Base-by-base conservation (phyloP, 2,113 vertebrate species). In the Cercopithecus mona region DNA sequence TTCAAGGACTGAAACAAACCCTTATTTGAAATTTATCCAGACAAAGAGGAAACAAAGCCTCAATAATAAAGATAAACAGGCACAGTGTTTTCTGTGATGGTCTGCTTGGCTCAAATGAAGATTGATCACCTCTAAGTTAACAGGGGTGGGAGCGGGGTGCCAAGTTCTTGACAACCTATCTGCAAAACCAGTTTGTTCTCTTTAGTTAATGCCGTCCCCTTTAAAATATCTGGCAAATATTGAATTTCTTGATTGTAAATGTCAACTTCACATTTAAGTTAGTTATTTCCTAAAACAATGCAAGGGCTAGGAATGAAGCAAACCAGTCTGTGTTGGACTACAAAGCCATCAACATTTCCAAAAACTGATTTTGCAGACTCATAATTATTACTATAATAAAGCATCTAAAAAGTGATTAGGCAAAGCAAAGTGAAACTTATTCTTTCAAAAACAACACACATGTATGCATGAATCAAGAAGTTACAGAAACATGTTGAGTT, bases 41-140 rank as follows among this genome's bases (percentile, higher is more conserved):
- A 97, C 96, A 96, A 82, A 97, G 98, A 98, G 81, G 97, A 98
- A 98, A 98, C 98, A 98, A 98, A 98, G 98, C 97, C 96, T 97
- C 97, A 96, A 87, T 98, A 99, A 99, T 98, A 98, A 98, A 98
- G 98, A 99, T 98, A 99, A 99, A 98, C 98, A 98, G 96, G 98
- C 98, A 93, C 96, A 97, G 97, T 92, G 96, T 97, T 98, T 98
- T 98, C 97, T 61, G 96, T 97, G 98, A 98, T 97, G 98, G 98
- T 98, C 97, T 98, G 98, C 94, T 98, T 98, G 95, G 96, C 96
- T 97, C 84, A 97, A 97, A 98, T 91, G 98, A 98, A 99, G 98
- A 99, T 93, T 97, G 98, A 98, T 99, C 96, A 97, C 98, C 97
- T 96, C 92, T 79, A 98, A 98, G 98, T 98, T 98, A 98, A 97